A percentile compares a stretch with the other conserved stretches of the same genome.
These are phyloP conservation scores for Metaphire vulgaris DNA, from an alignment of 1,140 invertebrate species.

Conservation along the genomic window DNA sequence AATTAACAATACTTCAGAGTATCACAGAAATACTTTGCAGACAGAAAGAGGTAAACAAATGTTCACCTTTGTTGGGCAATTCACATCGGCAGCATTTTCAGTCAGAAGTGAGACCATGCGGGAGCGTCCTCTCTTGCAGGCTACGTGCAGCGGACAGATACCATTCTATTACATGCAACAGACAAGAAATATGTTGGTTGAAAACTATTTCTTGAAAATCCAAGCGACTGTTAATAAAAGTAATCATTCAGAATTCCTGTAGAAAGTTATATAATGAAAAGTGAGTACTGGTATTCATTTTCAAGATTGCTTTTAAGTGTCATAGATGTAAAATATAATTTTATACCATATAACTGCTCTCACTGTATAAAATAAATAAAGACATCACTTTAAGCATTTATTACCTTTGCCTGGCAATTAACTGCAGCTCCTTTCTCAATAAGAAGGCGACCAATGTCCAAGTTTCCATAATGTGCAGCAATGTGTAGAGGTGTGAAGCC, in stretches of 20 bases:
- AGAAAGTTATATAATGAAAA: too few species aligned
- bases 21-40: too few species aligned
- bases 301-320: too few species aligned
- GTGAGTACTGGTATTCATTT: too few species aligned
- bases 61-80: conserved; percentile 6
- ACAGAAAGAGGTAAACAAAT: background rate
- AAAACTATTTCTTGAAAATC: conserved; percentile 67
- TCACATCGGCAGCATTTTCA: background rate
- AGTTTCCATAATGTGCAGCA: conserved; percentile 96
- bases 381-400: conserved; percentile 14
- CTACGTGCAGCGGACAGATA: conserved; percentile 13
- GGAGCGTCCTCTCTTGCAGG: conserved; percentile 15
- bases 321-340: too few species aligned
- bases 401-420: conserved; percentile 87
- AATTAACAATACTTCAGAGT: too few species aligned
- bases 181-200: background rate
- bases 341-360: too few species aligned
- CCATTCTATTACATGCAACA: conserved; percentile 28
- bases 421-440: conserved; percentile 93
- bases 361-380: too few species aligned
- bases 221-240: too few species aligned
- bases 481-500: conserved; percentile 99
- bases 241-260: too few species aligned
- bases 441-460: conserved; percentile 83
- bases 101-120: conserved; percentile 1